phyloP scores from a whole-genome alignment of 1,140 invertebrate species.

The Trissolcus basalis region DNA sequence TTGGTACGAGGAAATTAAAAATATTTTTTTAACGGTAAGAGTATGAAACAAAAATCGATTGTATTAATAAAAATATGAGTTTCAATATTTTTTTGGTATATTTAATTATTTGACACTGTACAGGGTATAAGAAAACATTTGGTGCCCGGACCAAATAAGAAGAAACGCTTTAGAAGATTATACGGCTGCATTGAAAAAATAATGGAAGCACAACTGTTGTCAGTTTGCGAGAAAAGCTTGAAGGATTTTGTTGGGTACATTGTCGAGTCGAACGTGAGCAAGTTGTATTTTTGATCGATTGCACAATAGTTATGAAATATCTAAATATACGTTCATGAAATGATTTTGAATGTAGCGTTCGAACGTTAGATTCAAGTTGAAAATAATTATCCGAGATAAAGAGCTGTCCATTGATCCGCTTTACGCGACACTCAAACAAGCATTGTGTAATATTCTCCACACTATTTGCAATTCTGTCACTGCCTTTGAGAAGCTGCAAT shows the following conservation, averaged over 20 bases:
- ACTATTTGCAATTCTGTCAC: slow-evolving; percentile 82
- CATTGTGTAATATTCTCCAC: slow-evolving; percentile 83
- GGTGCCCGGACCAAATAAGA: slow-evolving; percentile 84
- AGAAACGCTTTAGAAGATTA: slow-evolving; percentile 84
- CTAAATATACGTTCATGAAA: slow-evolving; percentile 12
- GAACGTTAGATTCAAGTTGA: slow-evolving; percentile 85
- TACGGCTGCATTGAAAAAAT: slow-evolving; percentile 89
- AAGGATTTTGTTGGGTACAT: slow-evolving; percentile 86
- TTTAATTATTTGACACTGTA: background rate
- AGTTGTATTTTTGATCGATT: slow-evolving; percentile 19
- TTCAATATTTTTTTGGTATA: slow-evolving; percentile 4
- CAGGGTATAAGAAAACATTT: slow-evolving; percentile 86
- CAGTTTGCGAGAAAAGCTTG: slow-evolving; percentile 85
- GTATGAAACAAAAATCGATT: background rate
- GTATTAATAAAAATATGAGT: background rate
- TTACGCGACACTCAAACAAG: slow-evolving; percentile 84
- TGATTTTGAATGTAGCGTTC: slow-evolving; percentile 74
- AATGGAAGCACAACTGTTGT: slow-evolving; percentile 91
- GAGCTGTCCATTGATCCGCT: slow-evolving; percentile 86
- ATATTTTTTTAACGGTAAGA: slow-evolving; percentile 76
- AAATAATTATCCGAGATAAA: slow-evolving; percentile 82
- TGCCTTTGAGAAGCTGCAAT: slow-evolving; percentile 85
- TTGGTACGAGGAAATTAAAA: slow-evolving; percentile 81
- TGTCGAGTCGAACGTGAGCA: slow-evolving; percentile 82
- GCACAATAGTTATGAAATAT: slow-evolving; percentile 6